Percentiles rank a stretch among this genome's conserved stretches.
phyloP scores from a whole-genome alignment of 2,113 vertebrate genomes.

The Pedetes capensis region DNA sequence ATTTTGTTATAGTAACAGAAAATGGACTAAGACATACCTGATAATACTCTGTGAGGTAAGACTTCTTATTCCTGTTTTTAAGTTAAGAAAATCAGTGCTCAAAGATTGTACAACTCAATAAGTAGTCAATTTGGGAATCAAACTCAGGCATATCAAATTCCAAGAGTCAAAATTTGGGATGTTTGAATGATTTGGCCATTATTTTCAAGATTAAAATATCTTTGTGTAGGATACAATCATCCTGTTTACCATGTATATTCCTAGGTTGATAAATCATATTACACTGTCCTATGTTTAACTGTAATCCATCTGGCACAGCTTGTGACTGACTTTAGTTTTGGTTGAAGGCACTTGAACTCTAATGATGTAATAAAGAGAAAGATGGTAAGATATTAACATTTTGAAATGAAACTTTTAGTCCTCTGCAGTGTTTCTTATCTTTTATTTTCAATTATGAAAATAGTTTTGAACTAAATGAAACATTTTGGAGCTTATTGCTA shows the following conservation, averaged over 20 bases:
- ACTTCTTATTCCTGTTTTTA: not conserved
- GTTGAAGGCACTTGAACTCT: not conserved
- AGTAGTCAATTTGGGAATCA: not conserved
- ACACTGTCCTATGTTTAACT: not conserved
- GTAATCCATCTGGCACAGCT: not conserved
- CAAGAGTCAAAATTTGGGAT: not conserved
- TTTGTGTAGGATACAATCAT: not conserved
- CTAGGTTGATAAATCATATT: not conserved
- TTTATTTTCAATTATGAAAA: slow-evolving; percentile 43
- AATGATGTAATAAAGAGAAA: slow-evolving; percentile 21
- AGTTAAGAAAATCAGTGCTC: not conserved
- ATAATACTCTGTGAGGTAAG: not conserved
- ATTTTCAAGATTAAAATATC: not conserved
- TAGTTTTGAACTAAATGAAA: not conserved
- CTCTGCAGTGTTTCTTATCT: not conserved
- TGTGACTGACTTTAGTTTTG: not conserved
- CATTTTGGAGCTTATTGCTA: slow-evolving; percentile 38
- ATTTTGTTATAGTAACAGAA: not conserved
- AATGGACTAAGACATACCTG: not conserved
- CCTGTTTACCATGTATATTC: not conserved
- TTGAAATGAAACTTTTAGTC: not conserved
- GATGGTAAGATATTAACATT: not conserved
- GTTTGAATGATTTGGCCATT: not conserved
- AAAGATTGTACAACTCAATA: not conserved
- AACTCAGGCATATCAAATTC: not conserved